Evolutionary conservation across 2,113 vertebrate genomes (phyloP).

Genomic region (Oryzias woworae): DNA sequence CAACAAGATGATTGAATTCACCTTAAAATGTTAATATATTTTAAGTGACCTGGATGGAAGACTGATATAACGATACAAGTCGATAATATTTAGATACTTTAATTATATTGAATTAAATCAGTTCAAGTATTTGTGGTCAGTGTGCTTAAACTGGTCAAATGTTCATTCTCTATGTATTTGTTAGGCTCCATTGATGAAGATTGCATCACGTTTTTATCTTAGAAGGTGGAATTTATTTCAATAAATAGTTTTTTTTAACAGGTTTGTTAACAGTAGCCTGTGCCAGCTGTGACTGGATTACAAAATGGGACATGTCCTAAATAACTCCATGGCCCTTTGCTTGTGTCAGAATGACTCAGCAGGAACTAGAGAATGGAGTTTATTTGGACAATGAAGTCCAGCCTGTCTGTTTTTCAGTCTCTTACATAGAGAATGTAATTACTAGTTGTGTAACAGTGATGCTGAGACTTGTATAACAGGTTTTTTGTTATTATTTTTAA

Average conservation of each 20-base stretch:
- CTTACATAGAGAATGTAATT: slow-evolving; percentile 19
- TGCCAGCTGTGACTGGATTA: no score
- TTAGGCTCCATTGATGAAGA: no score
- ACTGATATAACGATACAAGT: neutral
- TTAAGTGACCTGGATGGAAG: neutral
- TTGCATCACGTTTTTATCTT: no score
- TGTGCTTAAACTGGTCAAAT: neutral
- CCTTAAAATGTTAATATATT: no score
- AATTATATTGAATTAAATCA: slow-evolving; percentile 29
- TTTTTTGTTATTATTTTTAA: neutral
- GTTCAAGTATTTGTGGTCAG: neutral
- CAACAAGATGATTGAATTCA: no score
- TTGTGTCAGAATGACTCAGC: slow-evolving; percentile 59
- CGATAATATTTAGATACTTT: slow-evolving; percentile 29
- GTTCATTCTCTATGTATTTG: no score
- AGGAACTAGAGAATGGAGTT: slow-evolving; percentile 10
- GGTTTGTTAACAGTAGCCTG: no score
- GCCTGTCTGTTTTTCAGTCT: slow-evolving; percentile 35
- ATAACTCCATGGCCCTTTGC: neutral
- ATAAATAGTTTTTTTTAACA: no score
- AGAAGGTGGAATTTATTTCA: no score
- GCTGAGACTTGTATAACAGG: neutral
- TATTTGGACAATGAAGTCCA: slow-evolving; percentile 36
- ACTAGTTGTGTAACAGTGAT: slow-evolving; percentile 23
- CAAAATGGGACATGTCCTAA: no score